Base-by-base conservation (phyloP, 2,113 vertebrate genomes). In the Taurulus bubalis region DNA sequence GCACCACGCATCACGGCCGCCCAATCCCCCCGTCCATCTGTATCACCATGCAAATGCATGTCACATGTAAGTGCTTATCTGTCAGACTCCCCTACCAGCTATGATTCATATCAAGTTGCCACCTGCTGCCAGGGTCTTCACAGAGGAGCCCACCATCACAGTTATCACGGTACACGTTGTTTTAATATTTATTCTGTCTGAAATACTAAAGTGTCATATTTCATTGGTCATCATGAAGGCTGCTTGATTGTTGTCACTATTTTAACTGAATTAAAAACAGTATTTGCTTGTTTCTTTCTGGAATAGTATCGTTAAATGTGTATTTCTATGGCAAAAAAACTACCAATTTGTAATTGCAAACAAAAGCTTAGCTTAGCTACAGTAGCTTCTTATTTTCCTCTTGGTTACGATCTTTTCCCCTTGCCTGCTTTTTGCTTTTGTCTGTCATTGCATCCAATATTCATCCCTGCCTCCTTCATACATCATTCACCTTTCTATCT, bases 41-140 rank as follows among this genome's bases (percentile, higher is more conserved):
- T 26, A 64, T 60, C 38, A 18, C 49, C n/a, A 56, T 62, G 56
- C 28, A 70, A 70, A 84, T 71, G 40, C 30, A 59, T 64, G 22
- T 60, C 53, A 58, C 3, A 11, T 28, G 28, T 66, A 59, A 53
- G 32, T 42, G 18, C 32, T 40, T 63, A 22, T 49, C 70, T 59
- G 60, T 72, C 59, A 71, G 47, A 45, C 47, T 26, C 36, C 34
- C 26, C 45, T 15, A 32, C 26, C 20, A 49, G 30, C 56, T 80
- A 40, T 47, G 69, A 58, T 79, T 45, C 15, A 65, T 65, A 42
- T 64, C 36, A 42, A 18, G 24, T 11, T 26, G 14, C 65, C 40
- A 51, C 53, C 38, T 68, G 69, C 53, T 75, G 58, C 51, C n/a
- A 32, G 3, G 16, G n/a, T 60, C 26, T 66, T 34, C 42, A 60